phyloP scores from a whole-genome alignment of 2,888 invertebrate genomes.

The Entomobrya multifasciata region DNA sequence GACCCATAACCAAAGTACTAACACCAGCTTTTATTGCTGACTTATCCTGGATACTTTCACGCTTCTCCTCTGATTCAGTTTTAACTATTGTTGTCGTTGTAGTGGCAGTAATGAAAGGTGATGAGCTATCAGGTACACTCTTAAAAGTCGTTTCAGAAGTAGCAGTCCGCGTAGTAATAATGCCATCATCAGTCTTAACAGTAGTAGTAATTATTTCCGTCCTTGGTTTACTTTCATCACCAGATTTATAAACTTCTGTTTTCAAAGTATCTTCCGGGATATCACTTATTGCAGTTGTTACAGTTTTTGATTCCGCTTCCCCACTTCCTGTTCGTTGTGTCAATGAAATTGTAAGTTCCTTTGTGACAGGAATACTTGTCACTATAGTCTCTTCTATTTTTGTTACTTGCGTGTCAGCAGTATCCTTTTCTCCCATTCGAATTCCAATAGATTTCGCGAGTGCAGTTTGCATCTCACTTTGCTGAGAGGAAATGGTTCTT shows the following conservation, averaged over 20 bases:
- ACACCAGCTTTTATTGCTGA: constrained; percentile 32
- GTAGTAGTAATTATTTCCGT: not conserved
- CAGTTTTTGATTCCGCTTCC: not conserved
- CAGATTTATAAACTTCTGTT: not conserved
- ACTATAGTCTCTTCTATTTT: constrained; percentile 21
- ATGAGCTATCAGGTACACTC: constrained; percentile 4
- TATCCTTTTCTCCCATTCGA: not conserved
- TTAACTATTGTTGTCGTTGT: constrained; percentile 1
- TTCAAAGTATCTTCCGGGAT: not conserved
- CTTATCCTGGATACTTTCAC: not conserved
- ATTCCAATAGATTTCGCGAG: constrained; percentile 58
- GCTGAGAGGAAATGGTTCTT: constrained; percentile 47
- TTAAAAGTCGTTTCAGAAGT: not conserved
- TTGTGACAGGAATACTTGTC: constrained; percentile 2
- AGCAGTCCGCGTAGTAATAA: constrained; percentile 21
- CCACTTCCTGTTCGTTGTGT: constrained; percentile 18
- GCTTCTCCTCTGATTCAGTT: constrained; percentile 1
- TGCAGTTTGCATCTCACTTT: constrained; percentile 44
- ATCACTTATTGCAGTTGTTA: not conserved
- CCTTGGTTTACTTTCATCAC: not conserved
- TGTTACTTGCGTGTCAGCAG: not conserved
- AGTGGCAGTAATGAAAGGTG: not conserved
- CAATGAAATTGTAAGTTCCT: constrained; percentile 31
- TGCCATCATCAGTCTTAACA: constrained; percentile 39
- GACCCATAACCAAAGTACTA: constrained; percentile 61